These are phyloP conservation scores for Tragelaphus strepsiceros DNA, from an alignment of 2,113 vertebrate genomes.

Conservation along the genomic window DNA sequence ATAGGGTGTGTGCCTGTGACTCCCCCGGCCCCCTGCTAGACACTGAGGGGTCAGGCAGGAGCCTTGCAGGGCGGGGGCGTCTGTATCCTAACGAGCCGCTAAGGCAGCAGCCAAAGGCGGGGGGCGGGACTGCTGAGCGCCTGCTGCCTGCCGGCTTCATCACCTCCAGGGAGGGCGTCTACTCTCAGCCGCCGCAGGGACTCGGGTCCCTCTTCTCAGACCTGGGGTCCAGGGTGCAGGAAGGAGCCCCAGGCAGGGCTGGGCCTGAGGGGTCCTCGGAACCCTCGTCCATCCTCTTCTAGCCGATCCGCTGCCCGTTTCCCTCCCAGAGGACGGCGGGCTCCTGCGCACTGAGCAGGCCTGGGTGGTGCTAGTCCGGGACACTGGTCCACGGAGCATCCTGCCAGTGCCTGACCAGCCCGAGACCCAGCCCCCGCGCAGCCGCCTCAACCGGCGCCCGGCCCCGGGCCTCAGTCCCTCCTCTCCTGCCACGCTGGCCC, in stretches of 20 bases:
- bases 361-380: background rate
- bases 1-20: background rate
- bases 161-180: background rate
- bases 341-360: background rate
- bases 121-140: background rate
- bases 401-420: background rate
- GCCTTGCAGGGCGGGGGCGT: rapidly evolving
- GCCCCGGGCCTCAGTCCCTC: background rate
- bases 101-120: background rate
- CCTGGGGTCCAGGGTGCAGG: background rate
- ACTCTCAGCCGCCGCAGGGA: background rate
- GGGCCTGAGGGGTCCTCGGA: background rate
- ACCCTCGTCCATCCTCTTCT: too few species aligned
- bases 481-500: background rate
- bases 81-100: background rate
- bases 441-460: background rate
- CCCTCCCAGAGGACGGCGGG: background rate
- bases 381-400: too few species aligned
- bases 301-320: rapidly evolving
- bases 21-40: rapidly evolving
- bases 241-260: background rate
- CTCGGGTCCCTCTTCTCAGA: background rate
- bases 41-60: background rate
- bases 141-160: background rate
- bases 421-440: too few species aligned